A percentile compares a stretch with the other conserved stretches of the same genome.
These are phyloP conservation scores for Notamacropus eugenii DNA, from an alignment of 2,797 vertebrate genomes.

Conservation along the genomic window DNA sequence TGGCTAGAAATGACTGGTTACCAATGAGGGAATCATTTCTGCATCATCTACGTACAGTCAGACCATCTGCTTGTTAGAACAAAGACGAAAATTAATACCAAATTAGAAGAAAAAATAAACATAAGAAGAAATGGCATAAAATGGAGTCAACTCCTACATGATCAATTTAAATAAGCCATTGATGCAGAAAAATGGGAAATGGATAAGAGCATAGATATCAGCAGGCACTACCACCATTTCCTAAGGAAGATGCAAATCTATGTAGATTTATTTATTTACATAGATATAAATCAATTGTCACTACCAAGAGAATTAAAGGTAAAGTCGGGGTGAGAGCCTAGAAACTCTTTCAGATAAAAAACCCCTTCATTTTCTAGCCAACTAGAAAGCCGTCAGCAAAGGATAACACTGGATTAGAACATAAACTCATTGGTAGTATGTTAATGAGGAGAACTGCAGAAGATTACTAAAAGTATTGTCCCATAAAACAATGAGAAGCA, in stretches of 20 bases:
- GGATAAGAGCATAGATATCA: neutral
- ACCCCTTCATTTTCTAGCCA: neutral
- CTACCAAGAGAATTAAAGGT: neutral
- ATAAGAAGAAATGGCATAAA: neutral
- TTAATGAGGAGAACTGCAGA: neutral
- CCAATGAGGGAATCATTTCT: neutral
- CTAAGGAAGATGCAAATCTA: neutral
- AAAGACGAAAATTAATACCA: neutral
- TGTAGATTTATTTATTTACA: too few relatives aligned
- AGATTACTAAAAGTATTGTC: neutral
- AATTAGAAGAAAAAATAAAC: neutral
- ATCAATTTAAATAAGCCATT: neutral
- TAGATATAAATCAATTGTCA: neutral
- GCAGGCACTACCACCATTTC: neutral
- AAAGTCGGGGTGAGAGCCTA: neutral
- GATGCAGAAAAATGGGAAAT: neutral
- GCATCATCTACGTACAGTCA: neutral
- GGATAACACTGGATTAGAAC: neutral
- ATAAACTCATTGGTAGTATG: neutral
- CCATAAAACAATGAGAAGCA: neutral
- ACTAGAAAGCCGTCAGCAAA: neutral
- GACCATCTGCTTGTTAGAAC: neutral
- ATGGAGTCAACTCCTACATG: neutral
- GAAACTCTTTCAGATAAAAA: neutral
- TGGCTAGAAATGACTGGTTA: neutral